Percentiles rank a stretch among this genome's conserved stretches.
phyloP scores from a whole-genome alignment of 1,140 invertebrate species.

The Drosophila burlai region DNA sequence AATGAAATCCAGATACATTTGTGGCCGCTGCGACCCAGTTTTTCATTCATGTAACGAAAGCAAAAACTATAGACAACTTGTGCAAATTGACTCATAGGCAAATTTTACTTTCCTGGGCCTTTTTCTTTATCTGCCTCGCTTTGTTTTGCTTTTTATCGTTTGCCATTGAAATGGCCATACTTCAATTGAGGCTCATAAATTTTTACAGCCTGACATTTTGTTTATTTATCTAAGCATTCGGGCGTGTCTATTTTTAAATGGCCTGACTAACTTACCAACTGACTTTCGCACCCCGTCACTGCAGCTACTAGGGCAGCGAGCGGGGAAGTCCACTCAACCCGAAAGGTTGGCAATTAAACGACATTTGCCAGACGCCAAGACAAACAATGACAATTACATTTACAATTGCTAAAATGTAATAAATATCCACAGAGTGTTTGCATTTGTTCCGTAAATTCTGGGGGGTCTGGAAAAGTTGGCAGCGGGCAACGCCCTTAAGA shows the following conservation, averaged over 20 bases:
- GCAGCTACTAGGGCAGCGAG: background rate
- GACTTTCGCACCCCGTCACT: conserved; percentile 59
- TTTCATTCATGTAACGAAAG: conserved; percentile 66
- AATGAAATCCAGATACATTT: conserved; percentile 82
- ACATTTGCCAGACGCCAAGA: conserved; percentile 77
- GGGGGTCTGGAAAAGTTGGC: conserved; percentile 39
- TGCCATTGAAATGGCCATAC: conserved; percentile 78
- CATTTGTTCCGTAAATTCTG: conserved; percentile 48
- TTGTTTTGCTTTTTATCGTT: conserved; percentile 61
- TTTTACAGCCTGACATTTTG: conserved; percentile 77
- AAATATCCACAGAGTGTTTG: conserved; percentile 57
- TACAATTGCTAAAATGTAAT: conserved; percentile 80
- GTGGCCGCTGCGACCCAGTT: conserved; percentile 70
- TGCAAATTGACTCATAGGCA: conserved; percentile 72
- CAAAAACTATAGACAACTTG: conserved; percentile 68
- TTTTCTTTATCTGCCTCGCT: conserved; percentile 20
- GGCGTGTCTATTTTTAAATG: conserved; percentile 77
- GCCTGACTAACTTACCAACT: conserved; percentile 78
- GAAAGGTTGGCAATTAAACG: conserved; percentile 69
- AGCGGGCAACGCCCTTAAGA: conserved; percentile 38
- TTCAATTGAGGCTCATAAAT: conserved; percentile 78
- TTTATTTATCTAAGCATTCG: conserved; percentile 76
- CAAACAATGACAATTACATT: conserved; percentile 81
- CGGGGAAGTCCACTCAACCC: conserved; percentile 13
- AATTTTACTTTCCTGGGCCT: conserved; percentile 42